phyloP scores from a whole-genome alignment of 2,888 invertebrate genomes.

The Eurois occulta region DNA sequence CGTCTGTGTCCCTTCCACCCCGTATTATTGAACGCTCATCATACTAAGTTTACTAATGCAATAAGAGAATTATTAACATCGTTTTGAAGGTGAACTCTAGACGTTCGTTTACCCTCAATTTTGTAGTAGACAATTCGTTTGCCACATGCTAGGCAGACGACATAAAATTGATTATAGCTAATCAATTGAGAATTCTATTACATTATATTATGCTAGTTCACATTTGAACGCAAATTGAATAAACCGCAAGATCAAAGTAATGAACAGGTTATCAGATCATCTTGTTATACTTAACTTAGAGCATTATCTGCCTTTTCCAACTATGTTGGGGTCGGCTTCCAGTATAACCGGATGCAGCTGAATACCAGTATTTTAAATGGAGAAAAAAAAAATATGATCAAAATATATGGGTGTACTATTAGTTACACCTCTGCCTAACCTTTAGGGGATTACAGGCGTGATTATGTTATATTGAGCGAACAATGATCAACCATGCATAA shows the following conservation, averaged over 20 bases:
- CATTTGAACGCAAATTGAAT: background rate
- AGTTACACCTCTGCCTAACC: too few relatives aligned
- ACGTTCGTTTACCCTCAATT: conserved; percentile 17
- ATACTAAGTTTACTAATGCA: too few relatives aligned
- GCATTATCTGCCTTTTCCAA: too few relatives aligned
- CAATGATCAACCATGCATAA: background rate
- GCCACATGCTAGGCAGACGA: conserved; percentile 23
- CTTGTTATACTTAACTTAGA: background rate
- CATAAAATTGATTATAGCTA: background rate
- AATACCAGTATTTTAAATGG: too few relatives aligned
- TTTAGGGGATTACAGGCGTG: too few relatives aligned
- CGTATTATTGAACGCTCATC: too few relatives aligned
- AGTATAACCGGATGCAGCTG: too few relatives aligned
- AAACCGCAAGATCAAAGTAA: background rate
- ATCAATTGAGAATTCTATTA: conserved; percentile 15
- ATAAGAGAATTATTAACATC: too few relatives aligned
- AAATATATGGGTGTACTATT: too few relatives aligned
- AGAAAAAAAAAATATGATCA: too few relatives aligned
- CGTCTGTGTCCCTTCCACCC: too few relatives aligned
- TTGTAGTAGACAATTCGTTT: conserved; percentile 17
- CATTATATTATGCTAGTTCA: background rate
- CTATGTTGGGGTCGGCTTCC: too few relatives aligned
- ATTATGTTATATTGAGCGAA: background rate
- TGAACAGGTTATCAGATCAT: background rate
- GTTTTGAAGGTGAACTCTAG: conserved; percentile 1